phyloP scores from a whole-genome alignment of 2,797 vertebrate species.

The Poecilia picta region DNA sequence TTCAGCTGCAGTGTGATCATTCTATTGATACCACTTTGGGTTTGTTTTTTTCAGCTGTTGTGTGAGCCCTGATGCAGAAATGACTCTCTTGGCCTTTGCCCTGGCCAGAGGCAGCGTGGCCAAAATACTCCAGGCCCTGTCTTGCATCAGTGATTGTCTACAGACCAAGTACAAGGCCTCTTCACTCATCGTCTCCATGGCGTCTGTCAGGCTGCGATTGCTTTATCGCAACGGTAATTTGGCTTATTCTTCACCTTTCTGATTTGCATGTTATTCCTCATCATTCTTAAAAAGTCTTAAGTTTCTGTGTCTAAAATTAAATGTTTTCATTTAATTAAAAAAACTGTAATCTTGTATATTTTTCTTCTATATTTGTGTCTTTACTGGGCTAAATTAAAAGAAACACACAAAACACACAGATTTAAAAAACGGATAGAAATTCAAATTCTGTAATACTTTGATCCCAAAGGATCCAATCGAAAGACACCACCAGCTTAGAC shows the following conservation, averaged over 20 bases:
- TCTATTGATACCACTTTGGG: neutral
- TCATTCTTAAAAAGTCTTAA: too few species aligned
- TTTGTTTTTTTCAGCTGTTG: slow-evolving; percentile 81
- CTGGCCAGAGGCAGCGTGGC: slow-evolving; percentile 93
- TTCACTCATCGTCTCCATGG: slow-evolving; percentile 92
- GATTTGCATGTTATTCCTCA: slow-evolving; percentile 16
- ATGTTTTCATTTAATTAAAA: too few species aligned
- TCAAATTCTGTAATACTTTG: too few species aligned
- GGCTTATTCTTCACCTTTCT: slow-evolving; percentile 4
- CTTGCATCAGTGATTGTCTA: slow-evolving; percentile 87
- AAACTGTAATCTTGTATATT: too few species aligned
- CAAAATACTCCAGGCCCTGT: slow-evolving; percentile 91
- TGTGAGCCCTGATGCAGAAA: slow-evolving; percentile 90
- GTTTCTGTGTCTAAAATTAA: too few species aligned
- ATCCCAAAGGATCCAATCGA: too few species aligned
- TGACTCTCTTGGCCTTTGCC: slow-evolving; percentile 94
- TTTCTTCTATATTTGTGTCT: too few species aligned
- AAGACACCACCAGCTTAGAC: too few species aligned
- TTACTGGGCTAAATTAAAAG: too few species aligned
- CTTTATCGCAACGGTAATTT: slow-evolving; percentile 93
- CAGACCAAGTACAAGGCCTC: slow-evolving; percentile 88
- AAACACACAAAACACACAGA: too few species aligned
- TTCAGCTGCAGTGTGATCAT: neutral
- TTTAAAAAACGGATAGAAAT: too few species aligned
- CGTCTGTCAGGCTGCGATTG: slow-evolving; percentile 88